Evolutionary conservation across 2,113 vertebrate species (phyloP), one percentile per base, ranked within the genome.

Genomic region (Petrocephalus zakoni): DNA sequence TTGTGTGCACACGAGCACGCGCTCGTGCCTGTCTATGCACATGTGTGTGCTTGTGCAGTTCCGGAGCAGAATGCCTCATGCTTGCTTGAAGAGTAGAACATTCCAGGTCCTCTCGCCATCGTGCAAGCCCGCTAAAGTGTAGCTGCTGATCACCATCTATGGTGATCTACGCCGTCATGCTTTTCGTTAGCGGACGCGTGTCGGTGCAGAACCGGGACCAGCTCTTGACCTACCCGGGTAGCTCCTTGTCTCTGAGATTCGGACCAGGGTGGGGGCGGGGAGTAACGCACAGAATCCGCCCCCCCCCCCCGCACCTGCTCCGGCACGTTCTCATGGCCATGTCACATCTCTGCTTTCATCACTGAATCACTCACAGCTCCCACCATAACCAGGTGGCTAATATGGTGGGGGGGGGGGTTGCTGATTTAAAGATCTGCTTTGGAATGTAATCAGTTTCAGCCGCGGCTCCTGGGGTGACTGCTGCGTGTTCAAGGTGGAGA

Each of bases 321-420:
- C 29, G 51, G 22, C 17, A 22, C 7, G 4, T 51, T 25, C n/a
- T 85, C 90, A 88, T 61, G 90, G 89, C 88, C 90, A 86, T 92
- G 90, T 87, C 90, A 89, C 91, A 92, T 91, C 90, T 90, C 90
- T 92, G 90, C 93, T 93, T 93, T 91, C 92, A 88, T 93, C 78
- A 92, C 91, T 89, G 92, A 90, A 92, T 90, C 89, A 92, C 90
- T 92, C 91, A 92, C 78, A 68, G 87, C 81, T 2, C 88, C 85
- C 86, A 51, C 53, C 1, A 5, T 88, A 89, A 92, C 91, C 87
- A 90, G 91, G 89, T 91, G 88, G 91, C 85, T 90, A 85, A 93
- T 90, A 83, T 56, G 25, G 88, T 92, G 93, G 92, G 42, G n/a
- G 89, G 58, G 22, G 61, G n/a, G 61, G 78, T 82, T 0, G 7